A percentile compares a stretch with the other conserved stretches of the same genome.
Conservation (phyloP, 2,888 invertebrate genomes). For the Malthinus seriepunctatus region DNA sequence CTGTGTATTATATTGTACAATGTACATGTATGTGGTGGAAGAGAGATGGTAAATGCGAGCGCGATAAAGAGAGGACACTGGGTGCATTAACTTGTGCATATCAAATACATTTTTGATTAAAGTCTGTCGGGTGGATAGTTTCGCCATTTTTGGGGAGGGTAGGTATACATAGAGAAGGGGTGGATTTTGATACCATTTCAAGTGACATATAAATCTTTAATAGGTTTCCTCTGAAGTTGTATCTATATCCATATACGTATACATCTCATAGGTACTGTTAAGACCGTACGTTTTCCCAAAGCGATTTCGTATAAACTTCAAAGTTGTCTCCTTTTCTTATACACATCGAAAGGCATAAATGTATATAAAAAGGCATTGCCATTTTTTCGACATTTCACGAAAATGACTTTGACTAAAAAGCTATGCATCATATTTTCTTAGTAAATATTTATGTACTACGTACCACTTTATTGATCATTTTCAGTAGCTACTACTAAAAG, state of each 20-base stretch:
- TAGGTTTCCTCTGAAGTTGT: constrained; percentile 18
- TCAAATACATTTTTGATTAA: constrained; percentile 18
- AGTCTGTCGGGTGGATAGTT: too few relatives aligned
- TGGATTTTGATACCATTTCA: not conserved
- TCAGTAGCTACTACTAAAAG: constrained; percentile 5
- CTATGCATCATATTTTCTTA: constrained; percentile 29
- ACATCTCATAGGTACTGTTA: constrained; percentile 24
- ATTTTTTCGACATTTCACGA: constrained; percentile 28
- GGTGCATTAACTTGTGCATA: constrained; percentile 9
- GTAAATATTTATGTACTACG: constrained; percentile 26
- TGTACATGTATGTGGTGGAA: too few relatives aligned
- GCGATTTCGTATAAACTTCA: constrained; percentile 27
- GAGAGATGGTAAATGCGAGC: not conserved
- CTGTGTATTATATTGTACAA: too few relatives aligned
- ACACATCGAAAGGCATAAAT: constrained; percentile 15
- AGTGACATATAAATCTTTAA: constrained; percentile 28
- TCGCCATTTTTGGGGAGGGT: not conserved
- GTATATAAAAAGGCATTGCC: constrained; percentile 26
- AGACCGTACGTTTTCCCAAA: constrained; percentile 22
- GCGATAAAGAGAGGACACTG: not conserved
- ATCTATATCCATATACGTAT: constrained; percentile 5
- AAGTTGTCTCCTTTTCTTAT: constrained; percentile 17
- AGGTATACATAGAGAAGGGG: not conserved
- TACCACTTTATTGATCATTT: constrained; percentile 17
- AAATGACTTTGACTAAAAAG: constrained; percentile 29